Evolutionary conservation across 1,140 invertebrate genomes (phyloP).

Genomic region (Oppia nitens): DNA sequence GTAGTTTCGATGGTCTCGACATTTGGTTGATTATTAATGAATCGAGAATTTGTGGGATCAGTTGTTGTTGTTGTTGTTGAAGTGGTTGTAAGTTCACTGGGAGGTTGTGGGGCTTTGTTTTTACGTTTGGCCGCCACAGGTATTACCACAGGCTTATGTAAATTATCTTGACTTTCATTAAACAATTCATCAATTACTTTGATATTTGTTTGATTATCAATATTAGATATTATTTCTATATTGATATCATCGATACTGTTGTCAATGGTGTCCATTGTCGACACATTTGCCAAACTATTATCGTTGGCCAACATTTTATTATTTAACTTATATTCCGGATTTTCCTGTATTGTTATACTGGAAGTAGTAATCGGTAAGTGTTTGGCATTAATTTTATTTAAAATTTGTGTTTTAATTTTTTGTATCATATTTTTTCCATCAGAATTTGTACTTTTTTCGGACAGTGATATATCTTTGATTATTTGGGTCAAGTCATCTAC

Average conservation of each 20-base stretch:
- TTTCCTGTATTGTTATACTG: constrained; percentile 30
- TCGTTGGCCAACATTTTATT: no score
- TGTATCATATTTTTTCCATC: constrained; percentile 4
- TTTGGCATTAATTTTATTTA: no score
- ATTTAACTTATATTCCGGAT: no score
- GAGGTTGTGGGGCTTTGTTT: constrained; percentile 21
- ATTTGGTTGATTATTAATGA: neutral
- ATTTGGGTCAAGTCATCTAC: constrained; percentile 38
- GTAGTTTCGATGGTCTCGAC: constrained; percentile 3
- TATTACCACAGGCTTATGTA: constrained; percentile 26
- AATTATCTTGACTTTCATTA: constrained; percentile 48
- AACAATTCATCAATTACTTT: constrained; percentile 27
- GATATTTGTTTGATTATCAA: constrained; percentile 27
- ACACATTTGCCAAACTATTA: no score
- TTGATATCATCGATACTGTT: constrained; percentile 9
- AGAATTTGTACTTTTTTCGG: constrained; percentile 4
- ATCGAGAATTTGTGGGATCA: constrained; percentile 1
- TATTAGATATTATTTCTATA: constrained; percentile 9
- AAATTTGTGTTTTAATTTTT: constrained; percentile 5
- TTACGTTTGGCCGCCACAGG: constrained; percentile 16
- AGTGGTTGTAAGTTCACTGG: constrained; percentile 15
- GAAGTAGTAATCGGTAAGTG: no score
- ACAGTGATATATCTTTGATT: neutral
- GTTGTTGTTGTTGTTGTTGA: neutral
- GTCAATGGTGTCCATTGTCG: no score